Percentiles rank a stretch among this genome's conserved stretches.
Evolutionary conservation across 2,113 vertebrate species (phyloP).

Genomic region (Eonycteris spelaea): DNA sequence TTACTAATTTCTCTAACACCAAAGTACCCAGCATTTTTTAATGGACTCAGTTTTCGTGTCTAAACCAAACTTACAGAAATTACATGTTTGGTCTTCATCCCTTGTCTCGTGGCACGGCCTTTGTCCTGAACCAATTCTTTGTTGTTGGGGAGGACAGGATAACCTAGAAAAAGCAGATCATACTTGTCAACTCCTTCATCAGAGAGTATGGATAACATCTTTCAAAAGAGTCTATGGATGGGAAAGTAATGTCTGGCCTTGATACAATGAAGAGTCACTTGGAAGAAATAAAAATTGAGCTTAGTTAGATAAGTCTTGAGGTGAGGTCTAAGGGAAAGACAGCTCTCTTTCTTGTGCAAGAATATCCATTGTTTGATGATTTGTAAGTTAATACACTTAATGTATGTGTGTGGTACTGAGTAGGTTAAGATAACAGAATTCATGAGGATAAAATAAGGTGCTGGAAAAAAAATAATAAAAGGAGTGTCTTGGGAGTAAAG

Average conservation of each 20-base stretch:
- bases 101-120: accelerated
- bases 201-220: background rate
- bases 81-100: background rate
- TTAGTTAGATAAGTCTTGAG: background rate
- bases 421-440: background rate
- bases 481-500: background rate
- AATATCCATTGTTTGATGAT: background rate
- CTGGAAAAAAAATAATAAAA: background rate
- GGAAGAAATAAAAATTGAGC: background rate
- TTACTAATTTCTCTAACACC: background rate
- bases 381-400: background rate
- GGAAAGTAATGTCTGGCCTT: background rate
- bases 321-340: accelerated
- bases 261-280: background rate
- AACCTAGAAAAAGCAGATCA: background rate
- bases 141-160: background rate
- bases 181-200: background rate
- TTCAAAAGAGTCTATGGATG: background rate
- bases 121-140: background rate
- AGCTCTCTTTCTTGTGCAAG: background rate
- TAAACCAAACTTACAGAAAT: background rate
- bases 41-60: background rate
- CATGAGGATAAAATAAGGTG: background rate
- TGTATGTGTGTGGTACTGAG: background rate
- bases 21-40: background rate